A percentile compares a stretch with the other conserved stretches of the same genome.
These are phyloP conservation scores for Brassicogethes aeneus DNA, from an alignment of 2,888 invertebrate genomes.

Conservation along the genomic window DNA sequence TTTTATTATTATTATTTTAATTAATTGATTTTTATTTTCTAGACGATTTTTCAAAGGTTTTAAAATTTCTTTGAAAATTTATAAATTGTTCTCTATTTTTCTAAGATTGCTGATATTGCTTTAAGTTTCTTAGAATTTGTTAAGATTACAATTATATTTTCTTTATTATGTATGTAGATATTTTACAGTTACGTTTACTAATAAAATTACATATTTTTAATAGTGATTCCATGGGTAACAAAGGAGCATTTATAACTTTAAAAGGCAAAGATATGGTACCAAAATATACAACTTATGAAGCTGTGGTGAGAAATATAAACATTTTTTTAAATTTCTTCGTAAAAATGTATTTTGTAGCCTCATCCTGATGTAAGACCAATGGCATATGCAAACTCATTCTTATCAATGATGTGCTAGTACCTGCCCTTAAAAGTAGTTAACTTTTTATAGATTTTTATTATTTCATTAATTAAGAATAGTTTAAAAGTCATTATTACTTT, in stretches of 20 bases:
- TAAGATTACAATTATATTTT: too few relatives aligned
- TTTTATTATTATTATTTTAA: too few relatives aligned
- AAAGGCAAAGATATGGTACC: constrained; percentile 88
- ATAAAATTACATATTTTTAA: constrained; percentile 20
- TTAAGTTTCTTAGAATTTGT: too few relatives aligned
- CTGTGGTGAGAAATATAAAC: constrained; percentile 66
- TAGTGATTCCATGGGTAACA: constrained; percentile 98
- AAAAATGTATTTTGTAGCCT: constrained; percentile 49
- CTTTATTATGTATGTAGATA: too few relatives aligned
- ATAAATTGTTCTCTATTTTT: too few relatives aligned
- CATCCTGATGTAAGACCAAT: constrained; percentile 97
- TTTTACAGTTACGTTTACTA: too few relatives aligned
- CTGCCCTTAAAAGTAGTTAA: constrained; percentile 27
- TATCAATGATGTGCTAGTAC: constrained; percentile 67
- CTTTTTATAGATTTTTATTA: constrained; percentile 14
- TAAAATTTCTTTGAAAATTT: too few relatives aligned
- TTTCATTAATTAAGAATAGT: constrained; percentile 9
- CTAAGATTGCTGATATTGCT: too few relatives aligned
- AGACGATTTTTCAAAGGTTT: too few relatives aligned
- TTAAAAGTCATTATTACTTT: not conserved
- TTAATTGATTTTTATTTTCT: too few relatives aligned
- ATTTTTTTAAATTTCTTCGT: constrained; percentile 9
- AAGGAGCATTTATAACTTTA: constrained; percentile 94
- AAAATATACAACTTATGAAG: constrained; percentile 83
- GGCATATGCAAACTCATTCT: constrained; percentile 87